Base-by-base conservation (phyloP, 2,888 invertebrate species). In the Neria commutata region DNA sequence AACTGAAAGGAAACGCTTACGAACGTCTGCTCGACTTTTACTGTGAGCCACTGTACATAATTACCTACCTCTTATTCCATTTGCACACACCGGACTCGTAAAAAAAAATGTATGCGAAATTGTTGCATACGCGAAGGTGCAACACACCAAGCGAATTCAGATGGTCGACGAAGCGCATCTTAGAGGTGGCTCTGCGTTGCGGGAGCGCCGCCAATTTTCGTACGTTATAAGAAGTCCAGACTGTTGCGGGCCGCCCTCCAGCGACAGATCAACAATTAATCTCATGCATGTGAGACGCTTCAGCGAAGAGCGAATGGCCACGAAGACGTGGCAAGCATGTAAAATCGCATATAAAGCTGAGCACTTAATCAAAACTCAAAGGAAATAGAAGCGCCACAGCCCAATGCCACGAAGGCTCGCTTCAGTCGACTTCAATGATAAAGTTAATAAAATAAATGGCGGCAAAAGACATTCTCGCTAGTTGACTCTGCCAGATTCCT, bases 191-290 rank as follows among this genome's bases (percentile, higher is more conserved):
- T n/a, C n/a, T n/a, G n/a, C n/a, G n/a, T n/a, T n/a, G n/a, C n/a
- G n/a, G n/a, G n/a, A n/a, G n/a, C n/a, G n/a, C n/a, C n/a, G n/a
- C n/a, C n/a, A n/a, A n/a, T n/a, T n/a, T n/a, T n/a, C n/a, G n/a
- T n/a, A n/a, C n/a, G n/a, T n/a, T n/a, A n/a, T n/a, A n/a, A n/a
- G n/a, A n/a, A n/a, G n/a, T n/a, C n/a, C n/a, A n/a, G n/a, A n/a
- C 73, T 71, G 73, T 75, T 70, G 71, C 73, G 71, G 72, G 69
- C 71, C 76, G 75, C 77, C 77, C 77, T 77, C 75, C 67, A 74
- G 77, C 77, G 77, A 77, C 77, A 77, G 77, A 77, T 77, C 77
- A 76, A 73, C 77, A 74, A 77, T 77, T 77, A 77, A 77, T 77
- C 77, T 77, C 72, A 64, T 56, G 58, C 48, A 34, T 21, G 61